phyloP scores from a whole-genome alignment of 2,888 invertebrate species.

The Metalampra italica region DNA sequence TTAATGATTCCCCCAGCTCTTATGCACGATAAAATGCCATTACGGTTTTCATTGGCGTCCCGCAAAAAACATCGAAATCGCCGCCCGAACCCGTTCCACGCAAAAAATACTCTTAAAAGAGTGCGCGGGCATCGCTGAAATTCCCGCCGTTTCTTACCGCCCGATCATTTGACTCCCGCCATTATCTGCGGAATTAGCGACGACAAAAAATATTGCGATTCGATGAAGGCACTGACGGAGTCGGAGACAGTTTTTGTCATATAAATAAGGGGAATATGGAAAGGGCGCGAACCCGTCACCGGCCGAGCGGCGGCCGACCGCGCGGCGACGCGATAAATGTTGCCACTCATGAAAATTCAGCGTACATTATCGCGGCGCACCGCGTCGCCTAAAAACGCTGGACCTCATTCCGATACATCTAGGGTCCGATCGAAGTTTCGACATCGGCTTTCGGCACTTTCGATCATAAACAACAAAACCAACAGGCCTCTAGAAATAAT shows the following conservation, averaged over 20 bases:
- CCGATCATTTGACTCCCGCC: constrained; percentile 74
- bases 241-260: constrained; percentile 60
- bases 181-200: constrained; percentile 75
- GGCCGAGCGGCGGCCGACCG: constrained; percentile 22
- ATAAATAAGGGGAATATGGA: constrained; percentile 59
- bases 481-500: too few species aligned
- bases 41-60: constrained; percentile 73
- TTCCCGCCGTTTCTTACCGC: constrained; percentile 71
- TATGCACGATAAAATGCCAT: constrained; percentile 79
- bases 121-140: constrained; percentile 72
- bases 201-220: constrained; percentile 60
- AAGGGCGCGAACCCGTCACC: constrained; percentile 43
- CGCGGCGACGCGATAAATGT: constrained; percentile 65
- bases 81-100: constrained; percentile 55
- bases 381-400: constrained; percentile 39
- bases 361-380: constrained; percentile 39
- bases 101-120: constrained; percentile 73
- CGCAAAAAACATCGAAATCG: constrained; percentile 69
- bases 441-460: too few species aligned
- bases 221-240: constrained; percentile 60
- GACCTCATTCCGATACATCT: constrained; percentile 48
- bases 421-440: too few species aligned
- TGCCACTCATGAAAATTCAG: constrained; percentile 72
- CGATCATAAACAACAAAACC: too few species aligned
- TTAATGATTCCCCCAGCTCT: constrained; percentile 74